These are phyloP conservation scores for Xiphophorus hellerii DNA, from an alignment of 2,113 vertebrate genomes.

Conservation along the genomic window DNA sequence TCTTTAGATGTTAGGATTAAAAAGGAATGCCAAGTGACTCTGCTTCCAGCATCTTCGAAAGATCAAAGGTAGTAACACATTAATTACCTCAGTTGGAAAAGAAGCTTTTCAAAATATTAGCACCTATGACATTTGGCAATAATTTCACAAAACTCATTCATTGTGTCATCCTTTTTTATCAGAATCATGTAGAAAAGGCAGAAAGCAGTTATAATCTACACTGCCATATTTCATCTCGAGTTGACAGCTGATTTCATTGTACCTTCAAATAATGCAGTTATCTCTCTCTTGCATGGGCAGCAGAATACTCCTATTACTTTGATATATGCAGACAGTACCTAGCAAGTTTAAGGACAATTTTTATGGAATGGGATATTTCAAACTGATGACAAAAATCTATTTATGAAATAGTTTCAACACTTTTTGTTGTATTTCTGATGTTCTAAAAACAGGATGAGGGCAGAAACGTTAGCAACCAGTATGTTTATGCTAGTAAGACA, in stretches of 20 bases:
- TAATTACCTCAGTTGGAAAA: conserved; percentile 52
- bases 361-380: not conserved
- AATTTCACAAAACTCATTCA: conserved; percentile 41
- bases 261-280: conserved; percentile 24
- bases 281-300: conserved; percentile 18
- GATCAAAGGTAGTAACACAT: conserved; percentile 61
- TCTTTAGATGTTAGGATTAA: conserved; percentile 24
- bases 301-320: conserved; percentile 21
- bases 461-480: not conserved
- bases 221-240: conserved; percentile 27
- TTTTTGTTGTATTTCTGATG: not conserved
- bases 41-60: conserved; percentile 48
- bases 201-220: conserved; percentile 34
- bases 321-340: conserved; percentile 27
- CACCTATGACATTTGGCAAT: conserved; percentile 67
- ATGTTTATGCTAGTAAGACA: not conserved
- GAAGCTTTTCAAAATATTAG: conserved; percentile 70
- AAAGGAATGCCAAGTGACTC: conserved; percentile 23
- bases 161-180: conserved; percentile 54
- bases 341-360: conserved; percentile 35
- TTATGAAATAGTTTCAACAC: not conserved
- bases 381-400: not conserved
- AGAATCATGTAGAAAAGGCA: conserved; percentile 39
- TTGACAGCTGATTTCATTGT: conserved; percentile 44
- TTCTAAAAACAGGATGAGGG: not conserved